Evolutionary conservation across 2,113 vertebrate genomes (phyloP).

Genomic region (Potamarius usumacintae): DNA sequence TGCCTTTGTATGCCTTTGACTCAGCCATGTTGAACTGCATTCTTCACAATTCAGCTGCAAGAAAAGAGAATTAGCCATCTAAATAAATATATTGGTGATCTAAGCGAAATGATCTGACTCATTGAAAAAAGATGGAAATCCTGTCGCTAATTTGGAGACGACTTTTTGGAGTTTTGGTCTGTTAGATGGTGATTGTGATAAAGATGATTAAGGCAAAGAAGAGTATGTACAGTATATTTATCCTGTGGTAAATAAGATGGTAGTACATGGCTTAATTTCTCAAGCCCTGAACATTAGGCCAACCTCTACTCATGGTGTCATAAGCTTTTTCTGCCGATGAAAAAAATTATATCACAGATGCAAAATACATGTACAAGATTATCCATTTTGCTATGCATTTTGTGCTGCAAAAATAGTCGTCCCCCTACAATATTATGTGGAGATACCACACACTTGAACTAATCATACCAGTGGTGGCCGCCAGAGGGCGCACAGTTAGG

Average conservation of each 20-base stretch:
- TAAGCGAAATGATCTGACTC: too few relatives aligned
- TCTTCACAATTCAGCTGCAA: too few relatives aligned
- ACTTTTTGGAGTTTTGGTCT: background rate
- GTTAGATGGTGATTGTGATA: background rate
- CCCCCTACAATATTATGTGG: too few relatives aligned
- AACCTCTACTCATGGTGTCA: background rate
- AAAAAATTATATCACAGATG: background rate
- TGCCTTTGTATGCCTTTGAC: too few relatives aligned
- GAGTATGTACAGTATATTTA: background rate
- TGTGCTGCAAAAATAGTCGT: background rate
- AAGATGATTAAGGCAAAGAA: background rate
- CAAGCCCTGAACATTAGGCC: background rate
- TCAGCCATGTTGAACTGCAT: too few relatives aligned
- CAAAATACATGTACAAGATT: background rate
- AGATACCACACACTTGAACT: background rate
- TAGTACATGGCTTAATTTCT: background rate
- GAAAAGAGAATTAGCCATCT: too few relatives aligned
- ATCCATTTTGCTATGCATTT: background rate
- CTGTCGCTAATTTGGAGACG: background rate
- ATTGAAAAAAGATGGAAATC: background rate
- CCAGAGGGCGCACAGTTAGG: background rate
- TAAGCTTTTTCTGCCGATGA: too few relatives aligned
- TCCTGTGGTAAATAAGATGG: background rate
- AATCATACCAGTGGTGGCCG: background rate
- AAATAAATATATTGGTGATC: too few relatives aligned